A percentile compares a stretch with the other conserved stretches of the same genome.
These are phyloP conservation scores for Podarcis muralis DNA, from an alignment of 2,113 vertebrate species.

Conservation along the genomic window DNA sequence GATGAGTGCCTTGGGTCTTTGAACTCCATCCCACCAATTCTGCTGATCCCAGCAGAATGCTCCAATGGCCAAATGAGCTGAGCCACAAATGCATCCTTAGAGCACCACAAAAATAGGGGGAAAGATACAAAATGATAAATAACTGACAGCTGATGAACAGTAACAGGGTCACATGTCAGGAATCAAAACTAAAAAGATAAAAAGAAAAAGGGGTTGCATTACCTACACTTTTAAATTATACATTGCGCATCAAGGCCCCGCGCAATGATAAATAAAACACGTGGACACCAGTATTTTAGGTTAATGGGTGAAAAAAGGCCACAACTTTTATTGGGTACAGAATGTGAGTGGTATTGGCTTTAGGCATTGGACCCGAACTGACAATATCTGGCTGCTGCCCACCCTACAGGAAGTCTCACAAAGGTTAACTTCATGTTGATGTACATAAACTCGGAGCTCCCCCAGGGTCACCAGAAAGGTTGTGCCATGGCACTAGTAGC, in stretches of 20 bases:
- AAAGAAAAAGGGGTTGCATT: not conserved
- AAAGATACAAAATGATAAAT: not conserved
- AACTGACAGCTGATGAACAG: not conserved
- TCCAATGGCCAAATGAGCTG: not conserved
- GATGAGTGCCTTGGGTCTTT: too few relatives aligned
- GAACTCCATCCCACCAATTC: not conserved
- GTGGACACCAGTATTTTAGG: not conserved
- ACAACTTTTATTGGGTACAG: too few relatives aligned
- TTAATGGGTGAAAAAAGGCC: too few relatives aligned
- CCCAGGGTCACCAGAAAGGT: too few relatives aligned
- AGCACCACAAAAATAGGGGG: not conserved
- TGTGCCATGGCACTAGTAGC: too few relatives aligned
- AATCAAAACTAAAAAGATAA: constrained; percentile 27
- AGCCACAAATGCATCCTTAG: not conserved
- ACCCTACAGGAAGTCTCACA: too few relatives aligned
- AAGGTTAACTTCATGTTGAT: too few relatives aligned
- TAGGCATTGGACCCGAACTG: too few relatives aligned
- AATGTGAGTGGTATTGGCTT: too few relatives aligned
- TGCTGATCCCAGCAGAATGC: not conserved
- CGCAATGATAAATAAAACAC: too few relatives aligned
- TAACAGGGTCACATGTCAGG: not conserved
- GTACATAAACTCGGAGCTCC: too few relatives aligned
- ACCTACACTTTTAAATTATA: constrained; percentile 28
- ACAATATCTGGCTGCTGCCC: too few relatives aligned
- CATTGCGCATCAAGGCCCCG: constrained; percentile 22